A percentile compares a stretch with the other conserved stretches of the same genome.
Conservation (phyloP, 2,888 invertebrate genomes). For the Pyrgus malvae region DNA sequence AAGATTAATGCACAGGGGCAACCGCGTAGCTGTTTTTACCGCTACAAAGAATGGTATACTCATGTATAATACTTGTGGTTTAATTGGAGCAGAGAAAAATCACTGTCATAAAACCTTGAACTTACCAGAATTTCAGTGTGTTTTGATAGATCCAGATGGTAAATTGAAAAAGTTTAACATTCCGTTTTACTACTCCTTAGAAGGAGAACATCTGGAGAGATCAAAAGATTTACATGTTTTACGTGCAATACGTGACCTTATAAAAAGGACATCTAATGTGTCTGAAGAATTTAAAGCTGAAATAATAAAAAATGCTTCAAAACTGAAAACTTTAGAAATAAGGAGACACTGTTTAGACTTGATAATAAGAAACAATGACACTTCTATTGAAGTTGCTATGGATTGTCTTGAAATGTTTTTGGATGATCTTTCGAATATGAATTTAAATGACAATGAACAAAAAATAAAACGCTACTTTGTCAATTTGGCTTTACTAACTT, state of each 20-base stretch:
- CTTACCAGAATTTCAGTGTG: conserved; percentile 85
- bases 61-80: conserved; percentile 89
- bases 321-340: conserved; percentile 87
- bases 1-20: conserved; percentile 94
- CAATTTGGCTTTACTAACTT: conserved; percentile 56
- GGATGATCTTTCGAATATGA: conserved; percentile 50
- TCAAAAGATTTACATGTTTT: conserved; percentile 94
- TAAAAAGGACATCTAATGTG: conserved; percentile 81
- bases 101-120: conserved; percentile 81
- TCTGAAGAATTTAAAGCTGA: conserved; percentile 76
- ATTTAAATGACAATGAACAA: conserved; percentile 41
- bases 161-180: conserved; percentile 90
- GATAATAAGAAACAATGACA: conserved; percentile 84
- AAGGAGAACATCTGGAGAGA: conserved; percentile 92
- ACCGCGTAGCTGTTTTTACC: conserved; percentile 94
- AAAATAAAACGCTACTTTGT: conserved; percentile 59
- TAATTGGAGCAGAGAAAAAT: conserved; percentile 86
- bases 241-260: conserved; percentile 86
- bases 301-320: conserved; percentile 80
- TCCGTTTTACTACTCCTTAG: conserved; percentile 95
- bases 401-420: conserved; percentile 74
- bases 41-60: conserved; percentile 92
- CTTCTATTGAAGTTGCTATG: conserved; percentile 83
- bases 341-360: conserved; percentile 87
- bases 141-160: conserved; percentile 92